Base-by-base conservation (phyloP, 2,113 vertebrate species). In the Regulus satrapa region DNA sequence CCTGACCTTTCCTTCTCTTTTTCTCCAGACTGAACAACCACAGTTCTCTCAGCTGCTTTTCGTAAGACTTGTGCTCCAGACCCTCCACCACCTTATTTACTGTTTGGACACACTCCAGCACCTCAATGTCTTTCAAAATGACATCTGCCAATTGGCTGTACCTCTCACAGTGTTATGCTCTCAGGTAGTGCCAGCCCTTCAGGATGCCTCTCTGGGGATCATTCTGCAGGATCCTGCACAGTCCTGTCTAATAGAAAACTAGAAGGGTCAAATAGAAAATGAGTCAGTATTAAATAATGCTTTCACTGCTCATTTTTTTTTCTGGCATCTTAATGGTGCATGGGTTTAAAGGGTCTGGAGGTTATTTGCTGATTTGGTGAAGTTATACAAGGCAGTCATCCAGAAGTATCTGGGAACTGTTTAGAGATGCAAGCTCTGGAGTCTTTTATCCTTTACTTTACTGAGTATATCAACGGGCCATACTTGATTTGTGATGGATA, bases 291-390 rank as follows among this genome's bases (percentile, higher is more conserved):
- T 87, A 78, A 80, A 85, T 75, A 91, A 85, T 80, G 18, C 10
- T 82, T 89, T 85, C 32, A 67, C 17, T 85, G 52, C 29, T 89
- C 32, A 40, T n/a, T n/a, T 41, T 28, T 94, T 95, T 92, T 85
- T 88, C 51, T 85, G 66, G 85, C 77, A 76, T 91, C 56, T 92
- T 95, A 85, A 84, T 88, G 55, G 31, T 58, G 10, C 46, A 48
- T 71, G 78, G 41, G 45, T 89, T 96, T 96, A 89, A 88, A 89
- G 18, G 34, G 17, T 79, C 63, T 69, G 62, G 38, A 82, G 62
- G 78, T 77, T 85, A 85, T 66, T 82, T 91, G 52, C 41, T 85
- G 45, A 51, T 94, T 91, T 94, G 62, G 61, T 95, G 54, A 87
- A 82, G 46, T 16, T 85, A 49, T 52, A 46, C 62, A 66, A 92